These are phyloP conservation scores for Zaprionus capensis DNA, from an alignment of 1,140 invertebrate species.

Conservation along the genomic window DNA sequence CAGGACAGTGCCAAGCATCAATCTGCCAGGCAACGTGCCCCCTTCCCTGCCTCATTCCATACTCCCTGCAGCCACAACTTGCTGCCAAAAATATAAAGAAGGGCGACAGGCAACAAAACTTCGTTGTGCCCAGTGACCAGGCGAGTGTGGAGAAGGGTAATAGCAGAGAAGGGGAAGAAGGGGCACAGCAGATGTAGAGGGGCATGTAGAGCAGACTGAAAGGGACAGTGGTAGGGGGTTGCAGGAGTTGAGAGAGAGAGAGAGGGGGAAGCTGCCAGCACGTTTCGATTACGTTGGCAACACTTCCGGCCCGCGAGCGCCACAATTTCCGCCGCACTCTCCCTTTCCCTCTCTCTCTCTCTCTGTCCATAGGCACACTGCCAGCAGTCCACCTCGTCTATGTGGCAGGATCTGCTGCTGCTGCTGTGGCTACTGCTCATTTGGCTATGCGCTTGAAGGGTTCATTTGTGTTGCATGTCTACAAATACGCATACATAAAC, in stretches of 20 bases:
- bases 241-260: background rate
- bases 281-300: conserved; percentile 79
- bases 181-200: too few relatives aligned
- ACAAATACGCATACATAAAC: conserved; percentile 6
- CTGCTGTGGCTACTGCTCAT: conserved; percentile 49
- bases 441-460: conserved; percentile 65
- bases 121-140: conserved; percentile 37
- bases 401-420: conserved; percentile 11
- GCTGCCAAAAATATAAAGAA: conserved; percentile 19
- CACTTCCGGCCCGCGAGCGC: conserved; percentile 78
- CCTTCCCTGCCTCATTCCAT: background rate
- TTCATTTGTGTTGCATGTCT: conserved; percentile 64
- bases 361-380: conserved; percentile 64
- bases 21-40: too few relatives aligned
- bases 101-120: conserved; percentile 1
- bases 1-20: conserved; percentile 15
- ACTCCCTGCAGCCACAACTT: background rate
- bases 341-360: background rate
- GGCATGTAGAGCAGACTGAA: too few relatives aligned
- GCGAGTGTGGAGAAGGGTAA: conserved; percentile 21
- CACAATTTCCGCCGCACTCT: conserved; percentile 67
- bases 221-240: background rate
- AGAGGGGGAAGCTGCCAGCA: conserved; percentile 37
- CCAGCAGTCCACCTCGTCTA: conserved; percentile 44
- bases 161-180: background rate